These are phyloP conservation scores for Phalacrocorax pelagicus DNA, from an alignment of 2,113 vertebrate genomes.

Conservation along the genomic window DNA sequence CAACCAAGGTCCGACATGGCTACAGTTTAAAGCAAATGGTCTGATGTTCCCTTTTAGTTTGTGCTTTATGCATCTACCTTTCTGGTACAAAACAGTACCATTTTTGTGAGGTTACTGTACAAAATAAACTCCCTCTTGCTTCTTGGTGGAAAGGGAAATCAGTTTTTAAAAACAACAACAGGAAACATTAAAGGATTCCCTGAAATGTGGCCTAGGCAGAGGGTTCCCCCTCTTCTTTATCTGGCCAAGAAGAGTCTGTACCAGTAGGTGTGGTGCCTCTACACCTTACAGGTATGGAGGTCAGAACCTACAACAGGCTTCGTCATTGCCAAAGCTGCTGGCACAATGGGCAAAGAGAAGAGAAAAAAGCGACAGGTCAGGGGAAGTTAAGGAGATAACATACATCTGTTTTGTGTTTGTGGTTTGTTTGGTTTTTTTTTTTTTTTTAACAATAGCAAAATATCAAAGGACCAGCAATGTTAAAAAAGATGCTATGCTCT, in stretches of 20 bases:
- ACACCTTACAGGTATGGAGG: background rate
- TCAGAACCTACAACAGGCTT: background rate
- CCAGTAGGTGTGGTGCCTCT: background rate
- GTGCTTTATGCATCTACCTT: background rate
- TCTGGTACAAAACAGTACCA: background rate
- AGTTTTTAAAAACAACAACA: background rate
- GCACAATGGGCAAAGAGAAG: background rate
- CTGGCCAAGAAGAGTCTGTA: background rate
- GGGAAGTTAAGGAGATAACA: background rate
- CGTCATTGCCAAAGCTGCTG: background rate
- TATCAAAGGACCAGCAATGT: background rate
- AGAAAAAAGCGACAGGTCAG: background rate
- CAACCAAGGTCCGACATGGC: fast-evolving
- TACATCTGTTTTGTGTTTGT: no score
- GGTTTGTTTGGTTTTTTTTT: background rate
- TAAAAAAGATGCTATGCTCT: background rate
- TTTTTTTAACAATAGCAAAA: background rate
- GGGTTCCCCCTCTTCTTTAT: background rate
- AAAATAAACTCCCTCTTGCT: background rate
- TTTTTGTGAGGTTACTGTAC: background rate
- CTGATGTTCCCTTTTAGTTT: background rate
- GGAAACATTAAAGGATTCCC: background rate
- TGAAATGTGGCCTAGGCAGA: background rate
- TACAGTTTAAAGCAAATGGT: background rate
- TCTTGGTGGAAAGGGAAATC: background rate